Evolutionary conservation across 2,888 invertebrate genomes (phyloP), one percentile per base, ranked within the genome.

Genomic region (Apotomis betuletana): DNA sequence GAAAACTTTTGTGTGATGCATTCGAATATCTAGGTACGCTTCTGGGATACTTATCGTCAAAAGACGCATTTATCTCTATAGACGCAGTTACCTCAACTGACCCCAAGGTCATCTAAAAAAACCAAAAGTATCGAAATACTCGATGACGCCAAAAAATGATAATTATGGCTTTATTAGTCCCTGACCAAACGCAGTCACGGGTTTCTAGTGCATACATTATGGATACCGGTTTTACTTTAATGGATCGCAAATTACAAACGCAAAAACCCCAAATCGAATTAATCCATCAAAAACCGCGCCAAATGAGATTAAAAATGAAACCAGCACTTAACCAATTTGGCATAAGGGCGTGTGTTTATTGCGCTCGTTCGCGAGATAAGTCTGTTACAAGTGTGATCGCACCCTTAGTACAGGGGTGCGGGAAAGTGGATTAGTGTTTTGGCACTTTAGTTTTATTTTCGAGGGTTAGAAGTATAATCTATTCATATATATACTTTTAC

Each of bases 371-470:
- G 49, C 84, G 81, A 87, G 88, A 90, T 91, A 91, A 92, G 91
- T 90, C 90, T 92, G 27, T 27, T 27, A 91, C 83, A 83, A 90
- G 87, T 84, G 84, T 83, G 83, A 84, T 90, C 89, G 87, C 89
- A 88, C 90, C 88, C 90, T 85, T 83, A 84, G 82, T 86, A 88
- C 83, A 70, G 78, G 75, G 62, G 74, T 4, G 64, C 3, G 67
- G 63, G 81, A 75, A 83, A 83, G 75, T 80, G 73, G 52, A 55
- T 65, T 65, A n/a, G 64, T 38, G 12, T 15, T 62, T 59, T 59
- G 41, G 12, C 41, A 41, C 12, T 59, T 59, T 60, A 46, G 13
- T 15, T 13, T 27, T 49, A 49, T 49, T 49, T 49, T 9, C 1
- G 49, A 49, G 6, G 49, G 8, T 49, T 49, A 10, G 5, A 49